Conservation (phyloP, 1,140 invertebrate species). For the Brachystomella parvula region DNA sequence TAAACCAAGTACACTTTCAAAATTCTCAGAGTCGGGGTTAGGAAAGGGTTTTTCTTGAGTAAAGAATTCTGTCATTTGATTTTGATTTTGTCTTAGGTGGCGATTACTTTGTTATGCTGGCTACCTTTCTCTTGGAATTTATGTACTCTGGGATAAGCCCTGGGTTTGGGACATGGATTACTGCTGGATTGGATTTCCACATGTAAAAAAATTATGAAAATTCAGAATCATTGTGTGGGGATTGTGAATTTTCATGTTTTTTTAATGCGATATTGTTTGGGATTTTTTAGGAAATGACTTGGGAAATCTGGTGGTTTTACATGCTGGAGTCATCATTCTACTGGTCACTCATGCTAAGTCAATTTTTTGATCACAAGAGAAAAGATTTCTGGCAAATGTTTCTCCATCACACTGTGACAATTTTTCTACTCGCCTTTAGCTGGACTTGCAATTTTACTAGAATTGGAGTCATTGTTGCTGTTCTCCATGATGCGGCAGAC, state of each 20-base stretch:
- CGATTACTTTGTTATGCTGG: conserved; percentile 76
- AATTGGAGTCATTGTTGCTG: conserved; percentile 80
- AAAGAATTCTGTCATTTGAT: conserved; percentile 12
- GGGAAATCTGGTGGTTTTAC: conserved; percentile 84
- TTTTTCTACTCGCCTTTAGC: conserved; percentile 78
- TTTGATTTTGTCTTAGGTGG: conserved; percentile 56
- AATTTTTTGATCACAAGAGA: conserved; percentile 79
- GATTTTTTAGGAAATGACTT: conserved; percentile 38
- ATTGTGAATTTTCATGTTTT: background rate
- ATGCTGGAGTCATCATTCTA: conserved; percentile 93
- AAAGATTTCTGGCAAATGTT: conserved; percentile 99
- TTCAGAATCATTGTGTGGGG: background rate
- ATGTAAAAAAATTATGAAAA: conserved; percentile 37
- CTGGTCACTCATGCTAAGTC: conserved; percentile 83
- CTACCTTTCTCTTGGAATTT: conserved; percentile 73
- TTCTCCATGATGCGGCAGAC: conserved; percentile 91
- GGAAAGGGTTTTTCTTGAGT: background rate
- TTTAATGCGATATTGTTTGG: too few relatives aligned
- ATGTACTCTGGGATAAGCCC: conserved; percentile 80
- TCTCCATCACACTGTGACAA: conserved; percentile 88
- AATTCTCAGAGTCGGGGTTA: conserved; percentile 78
- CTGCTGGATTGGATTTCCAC: conserved; percentile 72
- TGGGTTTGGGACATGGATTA: conserved; percentile 90
- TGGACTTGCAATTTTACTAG: conserved; percentile 90
- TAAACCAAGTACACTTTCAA: conserved; percentile 75